Base-by-base conservation (phyloP, 2,797 vertebrate species). In the Heliangelus exortis region DNA sequence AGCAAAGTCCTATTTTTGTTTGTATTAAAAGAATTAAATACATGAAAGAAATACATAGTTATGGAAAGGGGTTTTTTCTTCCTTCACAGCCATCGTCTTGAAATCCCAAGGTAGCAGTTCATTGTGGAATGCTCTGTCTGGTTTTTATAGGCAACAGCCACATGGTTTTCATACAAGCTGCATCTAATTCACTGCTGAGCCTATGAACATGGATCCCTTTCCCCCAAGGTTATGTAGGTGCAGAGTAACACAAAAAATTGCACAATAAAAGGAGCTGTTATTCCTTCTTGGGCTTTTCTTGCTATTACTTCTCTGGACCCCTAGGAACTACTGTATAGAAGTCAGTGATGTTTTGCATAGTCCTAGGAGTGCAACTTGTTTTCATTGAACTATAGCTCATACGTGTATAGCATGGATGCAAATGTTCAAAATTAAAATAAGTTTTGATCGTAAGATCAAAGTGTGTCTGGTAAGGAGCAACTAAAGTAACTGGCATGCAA, bases 391-490 rank as follows among this genome's bases (percentile, higher is more conserved):
- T 50, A 17, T 39, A 66, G 51, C 72, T 93, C 28, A 9, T 45
- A 39, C 11, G 5, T 79, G 66, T 48, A 26, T 13, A 67, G 59
- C 55, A 63, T 33, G n/a, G 75, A 94, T 95, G 92, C 91, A 96
- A 95, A 95, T 96, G 79, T n/a, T 83, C 62, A 23, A 71, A 67
- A 89, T 81, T 79, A 86, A 84, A 76, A 51, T 2, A 41, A 0
- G 20, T 96, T 94, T 92, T 89, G 72, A 87, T 96, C 20, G 0
- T 47, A 36, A 91, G 79, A 94, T 96, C 84, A 95, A 95, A 96
- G 82, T 16, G n/a, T 77, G 84, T 91, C 93, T 95, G 55, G n/a
- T 34, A 50, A 1, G 62, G 71, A 72, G 79, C 69, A 58, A 4
- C 75, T 62, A 2, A 72, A 58, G 76, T 3, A 74, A 68, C 72